These are phyloP conservation scores for Pitangus sulphuratus DNA, from an alignment of 2,797 vertebrate species.

Conservation along the genomic window DNA sequence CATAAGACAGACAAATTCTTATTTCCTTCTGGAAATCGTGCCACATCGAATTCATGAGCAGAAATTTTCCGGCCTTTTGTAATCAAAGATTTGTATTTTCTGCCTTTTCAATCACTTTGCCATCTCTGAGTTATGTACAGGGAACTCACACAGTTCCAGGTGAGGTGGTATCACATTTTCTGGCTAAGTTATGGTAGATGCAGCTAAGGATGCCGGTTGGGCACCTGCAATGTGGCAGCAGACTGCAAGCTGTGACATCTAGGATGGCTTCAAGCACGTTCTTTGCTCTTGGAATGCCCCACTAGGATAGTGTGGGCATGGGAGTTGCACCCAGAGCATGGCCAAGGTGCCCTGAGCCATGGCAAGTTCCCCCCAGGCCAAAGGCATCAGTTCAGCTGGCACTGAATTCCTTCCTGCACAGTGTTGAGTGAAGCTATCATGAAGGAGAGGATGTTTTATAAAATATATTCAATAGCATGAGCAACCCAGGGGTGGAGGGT, in stretches of 20 bases:
- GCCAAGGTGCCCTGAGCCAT: background rate
- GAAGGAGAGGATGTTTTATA: background rate
- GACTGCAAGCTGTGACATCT: background rate
- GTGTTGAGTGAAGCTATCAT: background rate
- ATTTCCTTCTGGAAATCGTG: background rate
- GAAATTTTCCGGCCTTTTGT: background rate
- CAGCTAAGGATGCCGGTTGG: background rate
- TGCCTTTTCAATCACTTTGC: background rate
- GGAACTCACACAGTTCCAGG: background rate
- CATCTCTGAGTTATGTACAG: background rate
- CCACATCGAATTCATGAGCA: background rate
- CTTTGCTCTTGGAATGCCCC: background rate
- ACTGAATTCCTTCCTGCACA: background rate
- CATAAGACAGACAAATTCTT: background rate
- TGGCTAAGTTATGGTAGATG: background rate
- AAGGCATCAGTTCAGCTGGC: background rate
- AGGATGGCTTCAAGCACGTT: background rate
- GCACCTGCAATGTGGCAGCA: background rate
- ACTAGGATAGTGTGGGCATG: accelerated
- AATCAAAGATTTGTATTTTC: background rate
- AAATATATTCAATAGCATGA: background rate
- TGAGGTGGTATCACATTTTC: background rate
- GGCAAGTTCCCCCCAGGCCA: background rate
- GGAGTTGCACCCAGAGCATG: background rate
- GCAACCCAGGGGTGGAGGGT: background rate